phyloP scores from a whole-genome alignment of 2,113 vertebrate genomes.

The Crocuta crocuta region DNA sequence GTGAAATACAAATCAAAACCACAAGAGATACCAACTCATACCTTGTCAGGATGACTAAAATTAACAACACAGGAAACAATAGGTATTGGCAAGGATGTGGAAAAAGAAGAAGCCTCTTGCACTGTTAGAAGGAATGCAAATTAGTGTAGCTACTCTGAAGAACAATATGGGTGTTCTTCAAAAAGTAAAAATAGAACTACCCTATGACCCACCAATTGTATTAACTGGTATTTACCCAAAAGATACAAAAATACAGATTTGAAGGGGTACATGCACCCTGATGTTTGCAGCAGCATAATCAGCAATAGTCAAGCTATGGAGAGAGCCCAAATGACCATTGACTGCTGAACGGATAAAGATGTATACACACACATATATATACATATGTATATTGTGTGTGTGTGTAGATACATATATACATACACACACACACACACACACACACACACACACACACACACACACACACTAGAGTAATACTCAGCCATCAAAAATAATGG shows the following conservation, averaged over 20 bases:
- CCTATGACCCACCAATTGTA: background rate
- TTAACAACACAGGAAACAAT: background rate
- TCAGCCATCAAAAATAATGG: too few species aligned
- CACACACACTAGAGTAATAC: too few species aligned
- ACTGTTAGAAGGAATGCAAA: background rate
- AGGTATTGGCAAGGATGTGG: background rate
- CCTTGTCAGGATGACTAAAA: background rate
- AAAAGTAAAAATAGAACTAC: background rate
- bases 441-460: too few species aligned
- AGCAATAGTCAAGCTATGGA: background rate
- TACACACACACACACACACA: too few species aligned
- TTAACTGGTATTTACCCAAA: background rate
- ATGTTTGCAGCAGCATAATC: background rate
- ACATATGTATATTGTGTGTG: too few species aligned
- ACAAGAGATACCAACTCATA: background rate
- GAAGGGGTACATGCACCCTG: background rate
- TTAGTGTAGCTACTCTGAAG: background rate
- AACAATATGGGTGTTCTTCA: background rate
- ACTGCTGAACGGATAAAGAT: background rate
- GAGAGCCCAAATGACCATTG: background rate
- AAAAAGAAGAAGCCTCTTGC: background rate
- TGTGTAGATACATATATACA: too few species aligned
- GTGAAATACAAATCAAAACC: background rate
- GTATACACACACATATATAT: too few species aligned
- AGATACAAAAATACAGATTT: background rate